Evolutionary conservation across 2,797 vertebrate genomes (phyloP).

Genomic region (Prionace glauca): DNA sequence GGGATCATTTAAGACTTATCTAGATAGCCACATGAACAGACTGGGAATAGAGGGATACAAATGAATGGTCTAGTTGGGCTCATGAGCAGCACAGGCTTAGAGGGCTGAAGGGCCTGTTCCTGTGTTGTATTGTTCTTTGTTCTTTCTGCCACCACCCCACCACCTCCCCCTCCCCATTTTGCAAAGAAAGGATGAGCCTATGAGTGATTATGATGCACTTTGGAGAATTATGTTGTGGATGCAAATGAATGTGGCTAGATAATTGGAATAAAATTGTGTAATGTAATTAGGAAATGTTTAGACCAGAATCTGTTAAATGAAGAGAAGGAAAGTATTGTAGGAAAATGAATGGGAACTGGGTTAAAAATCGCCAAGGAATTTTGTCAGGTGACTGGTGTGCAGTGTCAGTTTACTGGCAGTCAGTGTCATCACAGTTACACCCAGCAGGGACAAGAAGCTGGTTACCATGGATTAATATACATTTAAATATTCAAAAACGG

Average conservation of each 20-base stretch:
- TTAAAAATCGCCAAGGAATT: neutral
- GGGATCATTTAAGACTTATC: no score
- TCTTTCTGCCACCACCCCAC: no score
- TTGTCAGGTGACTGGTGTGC: neutral
- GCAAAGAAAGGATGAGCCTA: neutral
- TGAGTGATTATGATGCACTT: neutral
- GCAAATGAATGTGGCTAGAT: neutral
- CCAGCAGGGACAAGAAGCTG: no score
- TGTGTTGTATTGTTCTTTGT: no score
- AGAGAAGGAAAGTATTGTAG: neutral
- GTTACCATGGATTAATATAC: no score
- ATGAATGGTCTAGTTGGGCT: no score
- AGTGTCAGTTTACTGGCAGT: neutral
- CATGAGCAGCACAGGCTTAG: no score
- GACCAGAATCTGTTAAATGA: neutral
- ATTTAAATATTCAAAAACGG: no score
- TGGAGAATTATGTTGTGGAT: neutral
- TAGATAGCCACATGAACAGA: no score
- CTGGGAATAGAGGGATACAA: no score
- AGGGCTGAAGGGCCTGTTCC: no score
- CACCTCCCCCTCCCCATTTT: neutral
- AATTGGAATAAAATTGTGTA: neutral
- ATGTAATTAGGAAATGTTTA: neutral
- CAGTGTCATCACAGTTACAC: no score
- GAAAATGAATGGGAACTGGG: neutral